phyloP scores from a whole-genome alignment of 1,140 invertebrate species.

The Acromyrmex heyeri region DNA sequence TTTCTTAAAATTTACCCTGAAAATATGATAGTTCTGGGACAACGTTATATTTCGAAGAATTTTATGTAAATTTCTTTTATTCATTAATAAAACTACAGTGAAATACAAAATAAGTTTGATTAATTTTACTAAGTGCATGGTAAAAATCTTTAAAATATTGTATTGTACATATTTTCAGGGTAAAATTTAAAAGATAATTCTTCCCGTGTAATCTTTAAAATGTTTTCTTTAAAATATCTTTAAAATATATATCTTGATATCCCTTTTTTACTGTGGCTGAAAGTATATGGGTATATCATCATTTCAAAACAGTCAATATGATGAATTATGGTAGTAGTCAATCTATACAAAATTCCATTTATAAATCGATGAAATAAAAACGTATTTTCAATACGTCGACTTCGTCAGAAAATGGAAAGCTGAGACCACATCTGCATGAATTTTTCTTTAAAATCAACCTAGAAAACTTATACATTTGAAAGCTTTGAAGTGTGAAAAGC shows the following conservation, averaged over 20 bases:
- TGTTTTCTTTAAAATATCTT: neutral
- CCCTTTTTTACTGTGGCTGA: neutral
- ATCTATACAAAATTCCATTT: constrained; percentile 30
- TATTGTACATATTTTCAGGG: too few species aligned
- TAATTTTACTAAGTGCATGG: too few species aligned
- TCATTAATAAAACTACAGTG: too few species aligned
- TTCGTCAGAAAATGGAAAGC: constrained; percentile 40
- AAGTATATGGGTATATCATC: neutral
- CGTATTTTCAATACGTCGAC: constrained; percentile 35
- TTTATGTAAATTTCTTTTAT: too few species aligned
- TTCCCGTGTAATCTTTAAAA: too few species aligned
- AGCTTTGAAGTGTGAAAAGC: constrained; percentile 35
- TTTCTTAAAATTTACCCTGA: too few species aligned
- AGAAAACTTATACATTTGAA: constrained; percentile 45
- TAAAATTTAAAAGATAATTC: too few species aligned
- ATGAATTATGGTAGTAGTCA: constrained; percentile 8
- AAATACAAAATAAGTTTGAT: too few species aligned
- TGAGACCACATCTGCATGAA: constrained; percentile 47
- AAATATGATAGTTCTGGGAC: too few species aligned
- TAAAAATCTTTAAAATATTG: too few species aligned
- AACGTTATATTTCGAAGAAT: too few species aligned
- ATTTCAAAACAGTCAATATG: neutral
- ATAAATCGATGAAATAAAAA: constrained; percentile 40
- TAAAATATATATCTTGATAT: constrained; percentile 6
- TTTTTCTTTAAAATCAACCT: constrained; percentile 48